Evolutionary conservation across 2,797 vertebrate genomes (phyloP).

Genomic region (Scomberomorus guttatus): DNA sequence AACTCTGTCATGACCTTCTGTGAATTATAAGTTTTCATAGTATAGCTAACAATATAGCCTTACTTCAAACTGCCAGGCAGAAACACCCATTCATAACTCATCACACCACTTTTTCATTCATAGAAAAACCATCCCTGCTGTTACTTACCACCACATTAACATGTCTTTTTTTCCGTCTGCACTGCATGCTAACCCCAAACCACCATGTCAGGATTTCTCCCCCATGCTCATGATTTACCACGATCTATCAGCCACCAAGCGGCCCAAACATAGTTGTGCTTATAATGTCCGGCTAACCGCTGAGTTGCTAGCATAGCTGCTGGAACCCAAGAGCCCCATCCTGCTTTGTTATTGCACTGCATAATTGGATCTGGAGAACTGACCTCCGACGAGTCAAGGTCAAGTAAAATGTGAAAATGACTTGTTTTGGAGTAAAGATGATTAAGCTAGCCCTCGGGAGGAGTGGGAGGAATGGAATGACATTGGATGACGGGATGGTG

Average conservation of each 20-base stretch:
- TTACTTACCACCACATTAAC: slow-evolving; percentile 53
- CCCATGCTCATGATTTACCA: slow-evolving; percentile 54
- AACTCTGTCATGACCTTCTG: slow-evolving; percentile 46
- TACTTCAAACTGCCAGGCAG: slow-evolving; percentile 39
- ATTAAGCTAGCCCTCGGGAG: slow-evolving; percentile 15
- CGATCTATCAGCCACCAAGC: slow-evolving; percentile 31
- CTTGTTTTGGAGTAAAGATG: slow-evolving; percentile 13
- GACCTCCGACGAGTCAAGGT: slow-evolving; percentile 18
- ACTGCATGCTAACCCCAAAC: slow-evolving; percentile 47
- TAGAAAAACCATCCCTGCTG: slow-evolving; percentile 42
- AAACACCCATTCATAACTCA: slow-evolving; percentile 69
- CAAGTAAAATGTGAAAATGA: slow-evolving; percentile 31
- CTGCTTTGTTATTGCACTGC: slow-evolving; percentile 30
- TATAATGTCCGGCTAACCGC: slow-evolving; percentile 50
- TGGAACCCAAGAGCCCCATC: slow-evolving; percentile 18
- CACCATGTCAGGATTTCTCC: slow-evolving; percentile 47
- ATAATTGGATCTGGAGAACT: slow-evolving; percentile 35
- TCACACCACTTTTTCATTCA: slow-evolving; percentile 48
- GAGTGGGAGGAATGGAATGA: slow-evolving; percentile 19
- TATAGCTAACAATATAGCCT: slow-evolving; percentile 56
- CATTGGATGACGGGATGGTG: slow-evolving; percentile 1
- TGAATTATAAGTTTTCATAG: slow-evolving; percentile 52
- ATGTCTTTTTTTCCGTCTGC: slow-evolving; percentile 24
- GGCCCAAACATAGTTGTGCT: slow-evolving; percentile 53
- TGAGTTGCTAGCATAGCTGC: slow-evolving; percentile 53